A percentile compares a stretch with the other conserved stretches of the same genome.
phyloP scores from a whole-genome alignment of 2,113 vertebrate species.

The Odontophorus gujanensis region DNA sequence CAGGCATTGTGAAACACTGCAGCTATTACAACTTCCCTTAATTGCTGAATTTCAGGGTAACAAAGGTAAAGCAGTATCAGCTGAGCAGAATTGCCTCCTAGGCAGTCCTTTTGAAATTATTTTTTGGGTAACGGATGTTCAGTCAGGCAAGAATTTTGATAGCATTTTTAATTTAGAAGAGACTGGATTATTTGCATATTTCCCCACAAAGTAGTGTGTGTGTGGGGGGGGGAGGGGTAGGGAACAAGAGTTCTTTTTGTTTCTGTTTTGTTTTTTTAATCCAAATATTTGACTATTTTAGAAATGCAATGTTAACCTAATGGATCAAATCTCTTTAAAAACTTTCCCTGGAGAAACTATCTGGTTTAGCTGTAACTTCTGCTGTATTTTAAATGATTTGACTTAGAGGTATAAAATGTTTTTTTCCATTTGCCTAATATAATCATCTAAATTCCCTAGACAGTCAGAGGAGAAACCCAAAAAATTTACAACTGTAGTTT shows the following conservation, averaged over 20 bases:
- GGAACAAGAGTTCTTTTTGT: neutral
- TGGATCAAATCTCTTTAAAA: neutral
- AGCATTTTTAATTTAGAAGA: constrained; percentile 4
- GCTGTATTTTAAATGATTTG: neutral
- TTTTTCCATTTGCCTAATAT: neutral
- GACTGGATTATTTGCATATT: constrained; percentile 11
- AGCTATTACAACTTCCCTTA: neutral
- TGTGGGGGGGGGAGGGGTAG: too few relatives aligned
- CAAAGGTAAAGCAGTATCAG: constrained; percentile 2
- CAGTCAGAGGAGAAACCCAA: neutral
- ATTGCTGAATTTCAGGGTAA: constrained; percentile 24
- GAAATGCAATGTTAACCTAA: neutral
- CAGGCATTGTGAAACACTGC: neutral
- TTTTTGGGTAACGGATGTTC: neutral
- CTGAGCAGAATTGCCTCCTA: constrained; percentile 14
- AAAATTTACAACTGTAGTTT: neutral
- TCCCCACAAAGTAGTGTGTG: neutral
- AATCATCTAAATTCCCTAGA: neutral
- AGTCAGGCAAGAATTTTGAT: neutral
- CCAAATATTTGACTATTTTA: neutral
- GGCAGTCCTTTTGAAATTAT: neutral
- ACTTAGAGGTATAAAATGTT: neutral
- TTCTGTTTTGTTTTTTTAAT: neutral
- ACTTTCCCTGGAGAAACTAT: neutral
- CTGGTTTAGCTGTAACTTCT: neutral